Evolutionary conservation across 2,113 vertebrate species (phyloP).

Genomic region (Pollimyrus isidori): DNA sequence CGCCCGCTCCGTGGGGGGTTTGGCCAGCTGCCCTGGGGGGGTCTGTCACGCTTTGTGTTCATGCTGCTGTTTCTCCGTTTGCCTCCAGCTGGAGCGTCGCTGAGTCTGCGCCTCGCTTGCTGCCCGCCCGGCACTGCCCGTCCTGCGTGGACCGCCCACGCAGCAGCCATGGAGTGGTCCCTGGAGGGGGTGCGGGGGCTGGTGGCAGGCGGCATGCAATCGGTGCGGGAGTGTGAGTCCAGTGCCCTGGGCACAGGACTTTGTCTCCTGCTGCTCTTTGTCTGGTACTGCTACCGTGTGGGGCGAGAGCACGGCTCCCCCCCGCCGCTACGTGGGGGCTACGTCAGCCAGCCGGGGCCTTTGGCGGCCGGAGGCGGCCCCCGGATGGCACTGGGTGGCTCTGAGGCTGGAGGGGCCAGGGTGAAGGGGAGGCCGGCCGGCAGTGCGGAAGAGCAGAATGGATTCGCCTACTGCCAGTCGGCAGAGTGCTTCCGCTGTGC

Average conservation of each 20-base stretch:
- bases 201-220: constrained; percentile 80
- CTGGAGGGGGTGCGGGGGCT: constrained; percentile 80
- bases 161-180: constrained; percentile 65
- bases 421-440: constrained; percentile 49
- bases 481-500: constrained; percentile 80
- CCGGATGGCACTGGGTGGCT: constrained; percentile 49
- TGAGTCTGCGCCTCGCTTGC: constrained; percentile 23
- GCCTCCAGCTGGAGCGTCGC: not conserved
- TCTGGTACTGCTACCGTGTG: constrained; percentile 97
- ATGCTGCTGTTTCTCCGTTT: not conserved
- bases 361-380: constrained; percentile 35
- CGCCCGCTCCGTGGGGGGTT: not conserved
- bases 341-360: constrained; percentile 45
- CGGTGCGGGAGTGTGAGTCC: constrained; percentile 81
- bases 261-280: constrained; percentile 78
- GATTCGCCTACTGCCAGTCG: constrained; percentile 80
- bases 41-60: not conserved
- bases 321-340: constrained; percentile 47
- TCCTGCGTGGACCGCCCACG: not conserved
- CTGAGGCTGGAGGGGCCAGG: constrained; percentile 39
- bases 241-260: constrained; percentile 67
- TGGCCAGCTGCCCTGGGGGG: not conserved
- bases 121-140: not conserved
- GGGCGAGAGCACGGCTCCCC: constrained; percentile 80
- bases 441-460: constrained; percentile 72